Percentiles rank a stretch among this genome's conserved stretches.
phyloP scores from a whole-genome alignment of 2,113 vertebrate species.

The Eretmodus cyanostictus region DNA sequence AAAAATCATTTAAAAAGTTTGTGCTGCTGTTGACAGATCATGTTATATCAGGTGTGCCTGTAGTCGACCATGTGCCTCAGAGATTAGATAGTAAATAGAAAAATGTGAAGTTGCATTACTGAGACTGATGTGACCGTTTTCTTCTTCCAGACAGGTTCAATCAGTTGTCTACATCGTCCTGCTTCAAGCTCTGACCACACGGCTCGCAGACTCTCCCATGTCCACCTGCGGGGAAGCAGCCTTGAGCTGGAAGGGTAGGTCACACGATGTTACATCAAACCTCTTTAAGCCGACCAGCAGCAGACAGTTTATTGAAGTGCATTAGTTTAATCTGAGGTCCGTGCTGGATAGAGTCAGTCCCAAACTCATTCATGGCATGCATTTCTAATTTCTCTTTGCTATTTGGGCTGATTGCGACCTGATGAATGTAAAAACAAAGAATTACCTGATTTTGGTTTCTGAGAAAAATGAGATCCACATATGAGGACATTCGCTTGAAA shows the following conservation, averaged over 20 bases:
- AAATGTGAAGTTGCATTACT: neutral
- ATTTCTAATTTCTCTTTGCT: neutral
- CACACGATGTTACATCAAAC: neutral
- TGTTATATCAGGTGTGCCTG: neutral
- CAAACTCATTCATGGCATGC: neutral
- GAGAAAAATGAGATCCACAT: neutral
- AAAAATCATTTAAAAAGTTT: neutral
- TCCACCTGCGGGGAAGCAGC: constrained; percentile 72
- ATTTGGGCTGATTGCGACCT: neutral
- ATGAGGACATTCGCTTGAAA: neutral
- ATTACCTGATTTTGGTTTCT: neutral
- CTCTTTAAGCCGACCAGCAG: no score
- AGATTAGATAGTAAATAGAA: neutral
- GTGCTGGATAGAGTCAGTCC: neutral
- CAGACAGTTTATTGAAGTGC: neutral
- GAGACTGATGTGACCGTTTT: neutral
- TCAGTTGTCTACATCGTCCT: constrained; percentile 77
- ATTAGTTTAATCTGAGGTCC: neutral
- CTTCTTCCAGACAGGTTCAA: constrained; percentile 76
- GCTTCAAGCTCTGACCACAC: constrained; percentile 70
- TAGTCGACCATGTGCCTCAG: neutral
- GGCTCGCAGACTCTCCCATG: constrained; percentile 43
- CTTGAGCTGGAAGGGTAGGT: constrained; percentile 84
- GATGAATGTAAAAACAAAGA: neutral
- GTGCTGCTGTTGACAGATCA: neutral